A percentile compares a stretch with the other conserved stretches of the same genome.
Evolutionary conservation across 2,113 vertebrate species (phyloP).

Genomic region (Dryoscopus gambensis): DNA sequence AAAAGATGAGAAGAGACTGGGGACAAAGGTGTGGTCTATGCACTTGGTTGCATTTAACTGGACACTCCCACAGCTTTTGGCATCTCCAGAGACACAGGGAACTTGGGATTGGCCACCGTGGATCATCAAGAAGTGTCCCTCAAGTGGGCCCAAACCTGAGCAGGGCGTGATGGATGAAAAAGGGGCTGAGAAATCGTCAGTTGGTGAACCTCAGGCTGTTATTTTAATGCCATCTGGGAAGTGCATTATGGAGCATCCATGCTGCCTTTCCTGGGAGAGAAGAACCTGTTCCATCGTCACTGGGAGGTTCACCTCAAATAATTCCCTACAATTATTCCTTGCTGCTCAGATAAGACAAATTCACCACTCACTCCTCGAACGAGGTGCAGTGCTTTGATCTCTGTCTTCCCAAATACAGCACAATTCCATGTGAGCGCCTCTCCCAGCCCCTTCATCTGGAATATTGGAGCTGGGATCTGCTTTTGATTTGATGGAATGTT

Average conservation of each 20-base stretch:
- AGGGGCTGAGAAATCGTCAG: background rate
- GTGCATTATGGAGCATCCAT: background rate
- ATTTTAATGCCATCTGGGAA: background rate
- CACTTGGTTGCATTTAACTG: background rate
- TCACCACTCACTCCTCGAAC: background rate
- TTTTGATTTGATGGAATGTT: slow-evolving; percentile 29
- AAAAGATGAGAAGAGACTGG: background rate
- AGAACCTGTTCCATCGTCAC: background rate
- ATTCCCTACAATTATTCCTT: background rate
- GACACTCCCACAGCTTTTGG: background rate
- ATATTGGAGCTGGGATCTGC: slow-evolving; percentile 19
- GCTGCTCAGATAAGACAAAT: background rate
- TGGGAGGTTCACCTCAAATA: background rate
- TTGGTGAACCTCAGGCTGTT: background rate
- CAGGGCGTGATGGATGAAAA: background rate
- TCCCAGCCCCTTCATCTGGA: slow-evolving; percentile 28
- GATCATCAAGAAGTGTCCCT: background rate
- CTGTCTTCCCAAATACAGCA: background rate
- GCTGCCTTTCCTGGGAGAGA: background rate
- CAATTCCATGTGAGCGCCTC: background rate
- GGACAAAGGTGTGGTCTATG: background rate
- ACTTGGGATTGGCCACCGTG: background rate
- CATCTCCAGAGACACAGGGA: background rate
- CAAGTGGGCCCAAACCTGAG: background rate
- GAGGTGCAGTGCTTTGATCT: slow-evolving; percentile 45